These are phyloP conservation scores for Umimayanthus chanpuru DNA, from an alignment of 92 coral and sea anemone genomes.

Conservation along the genomic window DNA sequence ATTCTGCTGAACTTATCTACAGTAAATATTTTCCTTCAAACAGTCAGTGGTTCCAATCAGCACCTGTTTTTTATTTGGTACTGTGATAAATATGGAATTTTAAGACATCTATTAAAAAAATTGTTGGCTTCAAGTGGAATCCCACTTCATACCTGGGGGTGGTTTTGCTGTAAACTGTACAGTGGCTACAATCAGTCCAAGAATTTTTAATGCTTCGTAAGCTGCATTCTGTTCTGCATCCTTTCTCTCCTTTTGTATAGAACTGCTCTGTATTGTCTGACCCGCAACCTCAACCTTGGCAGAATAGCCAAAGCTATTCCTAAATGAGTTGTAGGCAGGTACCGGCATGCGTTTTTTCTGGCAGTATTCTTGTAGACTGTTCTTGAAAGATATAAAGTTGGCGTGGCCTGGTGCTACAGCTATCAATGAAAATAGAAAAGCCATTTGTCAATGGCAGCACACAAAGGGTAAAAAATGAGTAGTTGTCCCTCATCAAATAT, in stretches of 20 bases:
- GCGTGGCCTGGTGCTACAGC: conserved; percentile 75
- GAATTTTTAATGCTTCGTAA: conserved; percentile 69
- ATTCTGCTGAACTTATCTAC: too few species aligned
- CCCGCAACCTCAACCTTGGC: conserved; percentile 76
- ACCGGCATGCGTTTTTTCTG: conserved; percentile 85
- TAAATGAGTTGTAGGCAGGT: conserved; percentile 68
- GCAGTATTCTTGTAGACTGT: conserved; percentile 92
- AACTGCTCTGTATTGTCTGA: conserved; percentile 55
- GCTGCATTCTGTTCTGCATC: conserved; percentile 94
- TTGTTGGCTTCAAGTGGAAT: too few species aligned
- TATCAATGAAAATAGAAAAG: conserved; percentile 1
- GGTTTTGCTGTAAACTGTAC: conserved; percentile 30
- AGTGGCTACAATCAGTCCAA: conserved; percentile 62
- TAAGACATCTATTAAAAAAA: too few species aligned
- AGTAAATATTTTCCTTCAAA: too few species aligned
- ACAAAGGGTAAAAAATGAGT: too few species aligned
- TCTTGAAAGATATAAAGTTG: conserved; percentile 92
- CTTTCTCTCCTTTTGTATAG: conserved; percentile 77
- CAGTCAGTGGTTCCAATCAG: too few species aligned
- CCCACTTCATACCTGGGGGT: conserved; percentile 2
- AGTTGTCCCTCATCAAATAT: too few species aligned
- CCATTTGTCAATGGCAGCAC: too few species aligned
- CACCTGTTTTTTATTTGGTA: too few species aligned
- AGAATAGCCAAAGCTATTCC: conserved; percentile 67
- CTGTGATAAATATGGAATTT: too few species aligned